A percentile compares a stretch with the other conserved stretches of the same genome.
phyloP scores from a whole-genome alignment of 2,113 vertebrate genomes.

The Cololabis saira region DNA sequence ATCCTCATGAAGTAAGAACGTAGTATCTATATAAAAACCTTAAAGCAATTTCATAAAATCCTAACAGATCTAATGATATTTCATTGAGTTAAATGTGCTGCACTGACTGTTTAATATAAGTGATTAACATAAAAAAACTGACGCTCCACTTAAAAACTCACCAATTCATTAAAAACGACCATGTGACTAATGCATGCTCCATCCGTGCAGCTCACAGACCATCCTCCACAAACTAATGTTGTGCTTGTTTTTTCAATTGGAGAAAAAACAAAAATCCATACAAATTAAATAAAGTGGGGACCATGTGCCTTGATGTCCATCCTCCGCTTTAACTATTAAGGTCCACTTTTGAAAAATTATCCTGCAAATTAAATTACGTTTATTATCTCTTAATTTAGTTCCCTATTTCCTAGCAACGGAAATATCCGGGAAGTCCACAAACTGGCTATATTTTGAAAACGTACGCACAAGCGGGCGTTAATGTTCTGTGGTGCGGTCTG shows the following conservation, averaged over 20 bases:
- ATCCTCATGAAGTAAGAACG: no score
- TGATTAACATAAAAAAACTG: background rate
- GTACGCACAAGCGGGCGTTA: background rate
- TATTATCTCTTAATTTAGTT: background rate
- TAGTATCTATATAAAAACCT: no score
- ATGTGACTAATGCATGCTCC: no score
- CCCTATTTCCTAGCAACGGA: constrained; percentile 11
- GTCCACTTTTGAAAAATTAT: constrained; percentile 1
- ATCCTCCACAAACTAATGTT: background rate
- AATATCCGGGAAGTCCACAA: background rate
- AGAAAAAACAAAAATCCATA: background rate
- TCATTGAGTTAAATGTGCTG: no score
- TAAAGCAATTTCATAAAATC: no score
- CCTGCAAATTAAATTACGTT: constrained; percentile 4
- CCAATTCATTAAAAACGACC: no score
- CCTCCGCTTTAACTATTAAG: background rate
- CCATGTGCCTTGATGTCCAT: background rate
- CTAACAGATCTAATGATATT: background rate
- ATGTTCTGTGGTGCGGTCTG: background rate
- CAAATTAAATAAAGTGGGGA: constrained; percentile 3
- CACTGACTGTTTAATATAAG: no score
- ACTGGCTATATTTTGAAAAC: no score
- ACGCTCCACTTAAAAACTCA: background rate
- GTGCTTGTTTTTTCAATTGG: background rate
- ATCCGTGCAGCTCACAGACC: background rate